Evolutionary conservation across 2,888 invertebrate genomes (phyloP).

Genomic region (Emmelina monodactyla): DNA sequence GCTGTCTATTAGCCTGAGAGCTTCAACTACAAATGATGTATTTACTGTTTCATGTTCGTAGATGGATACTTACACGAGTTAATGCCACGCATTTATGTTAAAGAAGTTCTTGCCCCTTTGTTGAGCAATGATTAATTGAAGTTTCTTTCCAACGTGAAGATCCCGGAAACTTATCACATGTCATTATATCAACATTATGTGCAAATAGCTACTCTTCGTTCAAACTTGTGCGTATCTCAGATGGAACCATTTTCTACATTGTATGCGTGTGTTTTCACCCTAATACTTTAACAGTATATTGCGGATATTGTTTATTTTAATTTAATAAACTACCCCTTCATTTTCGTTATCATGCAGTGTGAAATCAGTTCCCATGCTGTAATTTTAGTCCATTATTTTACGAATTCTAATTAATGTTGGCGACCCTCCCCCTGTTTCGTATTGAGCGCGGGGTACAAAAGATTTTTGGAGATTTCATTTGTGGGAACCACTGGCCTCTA

Average conservation of each 20-base stretch:
- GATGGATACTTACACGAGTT: too few species aligned
- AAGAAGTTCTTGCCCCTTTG: not conserved
- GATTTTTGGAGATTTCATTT: slow-evolving; percentile 47
- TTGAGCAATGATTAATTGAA: not conserved
- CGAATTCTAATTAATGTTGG: slow-evolving; percentile 45
- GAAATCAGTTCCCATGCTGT: slow-evolving; percentile 47
- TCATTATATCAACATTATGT: slow-evolving; percentile 1
- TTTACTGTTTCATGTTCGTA: slow-evolving; percentile 9
- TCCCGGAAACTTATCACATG: not conserved
- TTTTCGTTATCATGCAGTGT: slow-evolving; percentile 15
- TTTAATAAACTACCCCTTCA: slow-evolving; percentile 4
- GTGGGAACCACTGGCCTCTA: slow-evolving; percentile 47
- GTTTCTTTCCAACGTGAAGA: not conserved
- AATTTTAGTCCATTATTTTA: slow-evolving; percentile 45
- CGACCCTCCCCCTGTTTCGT: slow-evolving; percentile 32
- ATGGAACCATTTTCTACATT: too few species aligned
- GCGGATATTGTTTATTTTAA: slow-evolving; percentile 5
- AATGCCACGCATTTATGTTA: not conserved
- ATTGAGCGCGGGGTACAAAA: slow-evolving; percentile 25
- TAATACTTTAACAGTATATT: too few species aligned
- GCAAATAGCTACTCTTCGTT: not conserved
- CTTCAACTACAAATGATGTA: slow-evolving; percentile 1
- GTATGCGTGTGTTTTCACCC: too few species aligned
- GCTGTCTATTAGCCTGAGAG: slow-evolving; percentile 23
- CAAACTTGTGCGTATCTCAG: too few species aligned